phyloP scores from a whole-genome alignment of 2,888 invertebrate genomes.

The Lasioglossum vierecki region DNA sequence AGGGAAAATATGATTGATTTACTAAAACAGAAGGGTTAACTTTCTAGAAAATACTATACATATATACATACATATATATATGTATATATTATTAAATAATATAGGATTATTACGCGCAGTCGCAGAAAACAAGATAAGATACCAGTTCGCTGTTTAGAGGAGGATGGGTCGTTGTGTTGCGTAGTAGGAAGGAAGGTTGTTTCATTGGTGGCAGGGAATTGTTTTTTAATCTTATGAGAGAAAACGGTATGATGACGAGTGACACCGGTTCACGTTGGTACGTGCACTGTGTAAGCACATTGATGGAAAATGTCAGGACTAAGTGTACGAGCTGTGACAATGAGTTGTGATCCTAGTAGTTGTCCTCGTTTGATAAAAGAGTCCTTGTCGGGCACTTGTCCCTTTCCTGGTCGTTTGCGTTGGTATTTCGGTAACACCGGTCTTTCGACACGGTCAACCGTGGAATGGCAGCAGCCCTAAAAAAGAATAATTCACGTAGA shows the following conservation, averaged over 20 bases:
- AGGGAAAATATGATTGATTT: neutral
- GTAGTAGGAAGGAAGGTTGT: constrained; percentile 64
- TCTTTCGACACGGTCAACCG: constrained; percentile 55
- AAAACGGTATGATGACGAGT: constrained; percentile 70
- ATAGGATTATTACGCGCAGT: constrained; percentile 43
- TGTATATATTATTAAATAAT: neutral
- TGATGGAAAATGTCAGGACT: constrained; percentile 76
- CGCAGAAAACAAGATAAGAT: constrained; percentile 46
- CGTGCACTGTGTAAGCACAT: constrained; percentile 67
- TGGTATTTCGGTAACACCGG: constrained; percentile 50
- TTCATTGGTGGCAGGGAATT: constrained; percentile 49
- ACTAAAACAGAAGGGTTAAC: neutral
- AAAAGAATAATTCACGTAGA: constrained; percentile 89
- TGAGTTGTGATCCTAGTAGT: constrained; percentile 81
- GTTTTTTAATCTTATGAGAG: constrained; percentile 64
- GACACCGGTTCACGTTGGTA: constrained; percentile 62
- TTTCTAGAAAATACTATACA: constrained; percentile 38
- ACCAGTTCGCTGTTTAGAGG: constrained; percentile 25
- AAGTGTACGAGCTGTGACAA: constrained; percentile 78
- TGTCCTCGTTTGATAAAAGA: constrained; percentile 67
- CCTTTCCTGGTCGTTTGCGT: constrained; percentile 51
- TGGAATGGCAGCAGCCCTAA: constrained; percentile 86
- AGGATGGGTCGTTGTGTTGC: constrained; percentile 64
- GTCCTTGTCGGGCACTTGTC: constrained; percentile 50
- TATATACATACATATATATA: no score